Percentiles rank a stretch among this genome's conserved stretches.
These are phyloP conservation scores for Leucozona laternaria DNA, from an alignment of 2,888 invertebrate genomes.

Conservation along the genomic window DNA sequence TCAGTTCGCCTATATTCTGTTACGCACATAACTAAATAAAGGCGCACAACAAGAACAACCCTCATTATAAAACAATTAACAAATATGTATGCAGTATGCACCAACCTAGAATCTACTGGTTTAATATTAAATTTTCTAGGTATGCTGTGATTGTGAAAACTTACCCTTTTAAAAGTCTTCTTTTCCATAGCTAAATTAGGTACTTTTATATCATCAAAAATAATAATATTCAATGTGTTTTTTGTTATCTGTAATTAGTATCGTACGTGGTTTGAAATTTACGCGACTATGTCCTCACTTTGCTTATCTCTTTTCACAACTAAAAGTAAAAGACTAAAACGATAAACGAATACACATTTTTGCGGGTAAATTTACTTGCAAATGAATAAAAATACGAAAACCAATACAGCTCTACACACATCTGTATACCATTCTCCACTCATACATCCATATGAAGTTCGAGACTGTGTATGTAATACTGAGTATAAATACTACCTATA, in stretches of 20 bases:
- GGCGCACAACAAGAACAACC: no score
- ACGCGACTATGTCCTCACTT: not conserved
- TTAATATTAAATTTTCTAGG: no score
- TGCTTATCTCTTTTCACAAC: not conserved
- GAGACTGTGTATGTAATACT: not conserved
- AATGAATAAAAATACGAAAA: not conserved
- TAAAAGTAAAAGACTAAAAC: no score
- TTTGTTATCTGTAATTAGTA: not conserved
- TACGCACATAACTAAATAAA: no score
- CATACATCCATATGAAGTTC: not conserved
- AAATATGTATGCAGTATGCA: no score
- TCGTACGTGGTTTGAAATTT: not conserved
- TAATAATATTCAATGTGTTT: not conserved
- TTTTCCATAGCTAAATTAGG: not conserved
- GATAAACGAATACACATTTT: conserved; percentile 1
- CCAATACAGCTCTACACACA: no score
- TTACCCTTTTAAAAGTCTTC: not conserved
- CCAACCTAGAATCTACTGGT: no score
- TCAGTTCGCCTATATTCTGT: no score
- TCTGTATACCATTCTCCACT: not conserved
- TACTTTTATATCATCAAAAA: not conserved
- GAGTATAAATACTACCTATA: not conserved
- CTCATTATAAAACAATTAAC: no score
- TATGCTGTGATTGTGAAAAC: not conserved
- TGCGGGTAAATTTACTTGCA: not conserved